Evolutionary conservation across 1,140 invertebrate species (phyloP).

Genomic region (Periplaneta americana): DNA sequence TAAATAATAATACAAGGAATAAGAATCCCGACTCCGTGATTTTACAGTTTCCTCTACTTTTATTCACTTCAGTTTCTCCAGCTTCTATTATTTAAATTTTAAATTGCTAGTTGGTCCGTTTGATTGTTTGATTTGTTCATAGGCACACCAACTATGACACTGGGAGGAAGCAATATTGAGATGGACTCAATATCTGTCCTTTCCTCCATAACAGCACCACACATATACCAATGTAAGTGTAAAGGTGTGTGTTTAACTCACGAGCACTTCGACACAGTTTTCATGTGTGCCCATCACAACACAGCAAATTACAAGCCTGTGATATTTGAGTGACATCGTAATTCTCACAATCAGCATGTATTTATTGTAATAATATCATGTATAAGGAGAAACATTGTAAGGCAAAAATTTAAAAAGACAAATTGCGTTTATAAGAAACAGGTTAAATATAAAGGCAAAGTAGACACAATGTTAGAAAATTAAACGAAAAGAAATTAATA

Average conservation of each 20-base stretch:
- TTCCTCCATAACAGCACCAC: slow-evolving; percentile 63
- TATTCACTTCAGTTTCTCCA: background rate
- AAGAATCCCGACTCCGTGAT: no score
- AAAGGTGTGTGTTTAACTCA: background rate
- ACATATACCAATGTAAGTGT: slow-evolving; percentile 76
- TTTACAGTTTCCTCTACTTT: background rate
- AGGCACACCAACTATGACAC: slow-evolving; percentile 60
- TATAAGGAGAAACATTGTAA: no score
- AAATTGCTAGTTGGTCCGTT: background rate
- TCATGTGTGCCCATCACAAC: background rate
- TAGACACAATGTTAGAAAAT: no score
- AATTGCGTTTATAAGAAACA: no score
- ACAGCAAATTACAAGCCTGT: background rate
- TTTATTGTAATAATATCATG: background rate
- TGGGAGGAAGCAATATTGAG: slow-evolving; percentile 55
- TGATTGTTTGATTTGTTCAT: slow-evolving; percentile 19
- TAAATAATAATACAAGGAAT: no score
- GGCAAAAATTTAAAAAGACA: no score
- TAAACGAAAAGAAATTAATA: no score
- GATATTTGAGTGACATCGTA: no score
- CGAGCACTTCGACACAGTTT: no score
- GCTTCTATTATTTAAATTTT: background rate
- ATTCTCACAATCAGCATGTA: no score
- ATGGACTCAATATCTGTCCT: slow-evolving; percentile 68
- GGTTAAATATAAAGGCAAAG: no score